Conservation (phyloP, 1,140 invertebrate species). For the Leptinotarsa lineolata region DNA sequence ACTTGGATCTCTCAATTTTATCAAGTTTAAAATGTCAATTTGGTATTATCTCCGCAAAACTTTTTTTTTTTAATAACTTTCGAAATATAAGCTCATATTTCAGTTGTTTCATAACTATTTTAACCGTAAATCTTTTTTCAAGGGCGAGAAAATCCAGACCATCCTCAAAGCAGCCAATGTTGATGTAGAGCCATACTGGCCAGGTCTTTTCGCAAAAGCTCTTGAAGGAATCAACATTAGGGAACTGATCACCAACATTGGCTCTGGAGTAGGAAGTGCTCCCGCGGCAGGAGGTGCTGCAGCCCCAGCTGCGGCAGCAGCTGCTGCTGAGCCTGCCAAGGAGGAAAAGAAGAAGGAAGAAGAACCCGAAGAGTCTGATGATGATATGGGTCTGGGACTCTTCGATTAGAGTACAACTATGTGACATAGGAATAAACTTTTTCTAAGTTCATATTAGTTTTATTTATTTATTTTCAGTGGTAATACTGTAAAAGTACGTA, state of each 20-base stretch:
- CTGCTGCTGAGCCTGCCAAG: conserved; percentile 65
- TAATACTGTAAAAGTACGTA: too few species aligned
- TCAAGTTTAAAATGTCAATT: too few species aligned
- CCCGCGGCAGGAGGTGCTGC: conserved; percentile 61
- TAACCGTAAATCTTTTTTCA: conserved; percentile 34
- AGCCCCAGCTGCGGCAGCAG: conserved; percentile 69
- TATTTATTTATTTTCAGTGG: too few species aligned
- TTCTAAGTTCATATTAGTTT: background rate
- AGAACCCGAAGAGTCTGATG: conserved; percentile 86
- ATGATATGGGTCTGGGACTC: conserved; percentile 94
- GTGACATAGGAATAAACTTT: conserved; percentile 11
- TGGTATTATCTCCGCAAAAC: too few species aligned
- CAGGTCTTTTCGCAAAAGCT: conserved; percentile 95
- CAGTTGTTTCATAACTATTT: background rate
- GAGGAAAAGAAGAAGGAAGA: conserved; percentile 82
- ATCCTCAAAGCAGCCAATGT: conserved; percentile 96
- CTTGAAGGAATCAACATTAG: conserved; percentile 94
- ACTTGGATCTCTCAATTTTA: too few species aligned
- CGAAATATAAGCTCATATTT: background rate
- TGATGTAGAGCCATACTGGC: conserved; percentile 98
- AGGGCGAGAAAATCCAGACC: conserved; percentile 97
- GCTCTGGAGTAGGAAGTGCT: conserved; percentile 82
- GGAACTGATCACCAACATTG: conserved; percentile 93
- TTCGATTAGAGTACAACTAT: conserved; percentile 66
- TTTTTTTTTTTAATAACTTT: too few species aligned